A percentile compares a stretch with the other conserved stretches of the same genome.
Conservation (phyloP, 2,888 invertebrate species). For the Furcula furcula region DNA sequence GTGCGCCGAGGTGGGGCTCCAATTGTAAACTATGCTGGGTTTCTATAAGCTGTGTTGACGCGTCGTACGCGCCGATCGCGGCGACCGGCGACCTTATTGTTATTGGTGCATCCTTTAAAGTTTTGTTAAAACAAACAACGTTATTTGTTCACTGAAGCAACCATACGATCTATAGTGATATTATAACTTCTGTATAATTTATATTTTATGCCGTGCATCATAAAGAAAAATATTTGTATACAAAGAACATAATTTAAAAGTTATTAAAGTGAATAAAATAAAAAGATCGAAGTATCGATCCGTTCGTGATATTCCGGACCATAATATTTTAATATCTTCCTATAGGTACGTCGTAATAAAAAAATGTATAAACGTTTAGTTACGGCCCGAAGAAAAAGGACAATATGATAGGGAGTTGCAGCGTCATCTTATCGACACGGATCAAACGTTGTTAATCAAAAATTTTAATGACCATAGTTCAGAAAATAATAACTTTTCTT, state of each 20-base stretch:
- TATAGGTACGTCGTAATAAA: conserved; percentile 53
- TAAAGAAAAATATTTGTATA: conserved; percentile 17
- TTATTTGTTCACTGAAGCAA: no score
- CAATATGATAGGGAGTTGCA: conserved; percentile 62
- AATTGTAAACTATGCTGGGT: conserved; percentile 52
- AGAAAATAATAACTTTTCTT: conserved; percentile 79
- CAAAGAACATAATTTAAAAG: conserved; percentile 29
- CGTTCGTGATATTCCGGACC: conserved; percentile 55
- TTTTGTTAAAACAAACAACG: no score
- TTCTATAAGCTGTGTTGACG: conserved; percentile 23
- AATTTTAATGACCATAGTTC: conserved; percentile 82
- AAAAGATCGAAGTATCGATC: conserved; percentile 41
- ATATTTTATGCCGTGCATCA: conserved; percentile 12
- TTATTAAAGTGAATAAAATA: conserved; percentile 34
- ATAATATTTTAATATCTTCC: conserved; percentile 64
- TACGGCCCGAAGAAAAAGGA: conserved; percentile 71
- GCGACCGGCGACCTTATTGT: no score
- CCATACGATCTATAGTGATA: no score
- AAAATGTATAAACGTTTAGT: conserved; percentile 72
- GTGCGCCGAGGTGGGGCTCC: conserved; percentile 67
- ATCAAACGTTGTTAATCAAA: conserved; percentile 80
- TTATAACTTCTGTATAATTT: background rate
- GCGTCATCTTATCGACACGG: conserved; percentile 78
- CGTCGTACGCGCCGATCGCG: no score
- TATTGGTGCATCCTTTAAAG: no score